Base-by-base conservation (phyloP, 2,888 invertebrate genomes). In the Epirrhoe tristata region DNA sequence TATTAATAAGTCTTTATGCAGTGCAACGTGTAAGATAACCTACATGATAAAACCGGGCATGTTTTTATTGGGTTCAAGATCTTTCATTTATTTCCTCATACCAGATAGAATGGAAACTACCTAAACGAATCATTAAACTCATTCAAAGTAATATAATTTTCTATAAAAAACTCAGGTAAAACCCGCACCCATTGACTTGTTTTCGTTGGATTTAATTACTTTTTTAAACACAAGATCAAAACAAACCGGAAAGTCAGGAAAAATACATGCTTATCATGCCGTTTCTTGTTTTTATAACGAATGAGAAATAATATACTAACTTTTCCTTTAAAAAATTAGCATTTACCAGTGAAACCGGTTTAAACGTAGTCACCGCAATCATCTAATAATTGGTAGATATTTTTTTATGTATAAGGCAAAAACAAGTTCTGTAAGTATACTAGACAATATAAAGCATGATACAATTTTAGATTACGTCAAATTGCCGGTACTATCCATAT, bases 51-150 rank as follows among this genome's bases (percentile, higher is more conserved):
- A 48, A 36, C 32, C 46, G 6, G 32, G 50, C 61, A 58, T 68
- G 59, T 55, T 60, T 50, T 63, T 51, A 69, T 58, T 53, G 66
- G 46, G 63, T 70, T 68, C 65, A 73, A 69, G 67, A 67, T 54
- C 32, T 63, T 16, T 58, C n/a, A 16, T 57, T 53, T 43, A 63
- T 70, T 69, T 73, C 67, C 65, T 66, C 50, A 66, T 57, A 63
- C 46, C 34, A 66, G 8, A 62, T 52, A 12, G 14, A 6, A 31
- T 24, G 24, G 51, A 56, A 54, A 46, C 32, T 32, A 34, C 34
- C 12, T 14, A 52, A 43, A 61, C 32, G 16, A 55, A 14, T 10
- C 34, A 5, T 52, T 58, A 17, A 39, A 57, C 8, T 57, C 31
- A 56, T 43, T 24, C 8, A 5, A 51, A 24, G 31, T 24, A 51